A percentile compares a stretch with the other conserved stretches of the same genome.
Evolutionary conservation across 2,113 vertebrate genomes (phyloP).

Genomic region (Pelusios castaneus): DNA sequence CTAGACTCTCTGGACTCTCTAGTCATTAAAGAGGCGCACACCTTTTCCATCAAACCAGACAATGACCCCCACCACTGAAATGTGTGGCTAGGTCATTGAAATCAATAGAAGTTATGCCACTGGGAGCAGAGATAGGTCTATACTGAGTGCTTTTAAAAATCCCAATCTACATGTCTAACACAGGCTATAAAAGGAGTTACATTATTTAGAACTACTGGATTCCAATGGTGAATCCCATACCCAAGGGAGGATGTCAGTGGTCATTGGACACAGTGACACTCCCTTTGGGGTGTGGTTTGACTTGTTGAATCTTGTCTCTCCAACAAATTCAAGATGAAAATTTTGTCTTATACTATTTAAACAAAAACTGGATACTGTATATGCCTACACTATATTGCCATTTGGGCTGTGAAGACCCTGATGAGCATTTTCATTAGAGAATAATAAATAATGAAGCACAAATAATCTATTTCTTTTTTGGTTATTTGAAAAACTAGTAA

Average conservation of each 20-base stretch:
- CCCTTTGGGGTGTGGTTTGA: neutral
- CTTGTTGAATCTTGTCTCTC: neutral
- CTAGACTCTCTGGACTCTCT: neutral
- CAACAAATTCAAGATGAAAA: neutral
- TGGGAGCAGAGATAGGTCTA: neutral
- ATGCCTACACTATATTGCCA: neutral
- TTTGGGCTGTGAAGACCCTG: rapidly evolving
- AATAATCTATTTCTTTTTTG: neutral
- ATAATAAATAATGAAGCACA: neutral
- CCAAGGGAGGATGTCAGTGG: neutral
- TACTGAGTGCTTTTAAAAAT: neutral
- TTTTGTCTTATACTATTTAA: neutral
- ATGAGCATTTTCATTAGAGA: neutral
- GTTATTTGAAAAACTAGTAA: neutral
- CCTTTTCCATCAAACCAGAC: neutral
- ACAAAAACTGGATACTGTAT: neutral
- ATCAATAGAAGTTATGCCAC: neutral
- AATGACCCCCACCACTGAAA: neutral
- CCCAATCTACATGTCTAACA: neutral
- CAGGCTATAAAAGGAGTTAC: neutral
- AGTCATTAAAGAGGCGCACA: neutral
- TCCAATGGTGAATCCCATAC: neutral
- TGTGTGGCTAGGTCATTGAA: neutral
- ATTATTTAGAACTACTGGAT: neutral
- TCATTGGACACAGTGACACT: neutral